Base-by-base conservation (phyloP, 2,888 invertebrate species). In the Xylophagus ater region DNA sequence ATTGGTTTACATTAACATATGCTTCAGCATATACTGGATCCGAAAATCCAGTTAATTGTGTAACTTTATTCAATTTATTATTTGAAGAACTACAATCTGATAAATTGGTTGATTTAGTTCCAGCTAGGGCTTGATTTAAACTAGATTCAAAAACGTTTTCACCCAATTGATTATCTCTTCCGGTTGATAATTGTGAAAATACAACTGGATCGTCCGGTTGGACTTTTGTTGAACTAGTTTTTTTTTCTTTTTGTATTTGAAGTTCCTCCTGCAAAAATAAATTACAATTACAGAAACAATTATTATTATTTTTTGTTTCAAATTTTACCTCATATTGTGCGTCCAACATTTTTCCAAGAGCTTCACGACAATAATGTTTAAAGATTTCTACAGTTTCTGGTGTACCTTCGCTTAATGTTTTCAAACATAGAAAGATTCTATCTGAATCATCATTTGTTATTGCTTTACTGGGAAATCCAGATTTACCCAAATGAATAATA, bases 21-120 rank as follows among this genome's bases (percentile, higher is more conserved):
- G 98, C 97, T 69, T 99, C 98, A 1, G 98, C 92, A 65, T 99
- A 99, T 44, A 99, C 96, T 0, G 98, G 97, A 72, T 99, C 98
- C 0, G 94, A 94, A 69, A 97, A 97, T 10, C 97, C 98, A 4
- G 98, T 97, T 55, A 99, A 71, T 65, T 98, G 98, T 24, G 93
- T 92, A 47, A 93, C 90, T 65, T 82, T 82, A 45, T 77, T 77
- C 13, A 78, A 57, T 51, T 74, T 77, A 49, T 69, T 76, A 31
- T 68, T 65, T 2, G 74, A 70, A 15, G 73, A 65, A n/a, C 68
- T 65, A 21, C 69, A 59, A 41, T 74, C 72, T 26, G 67, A 66
- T 12, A 62, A 49, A 34, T 59, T 59, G 17, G 60, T 54, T 0
- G 53, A 51, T 49, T 65, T 65, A 13, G 58, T 63, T 34, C 84